Evolutionary conservation across 2,888 invertebrate species (phyloP), one percentile per base, ranked within the genome.

Genomic region (Idaea dimidiata): DNA sequence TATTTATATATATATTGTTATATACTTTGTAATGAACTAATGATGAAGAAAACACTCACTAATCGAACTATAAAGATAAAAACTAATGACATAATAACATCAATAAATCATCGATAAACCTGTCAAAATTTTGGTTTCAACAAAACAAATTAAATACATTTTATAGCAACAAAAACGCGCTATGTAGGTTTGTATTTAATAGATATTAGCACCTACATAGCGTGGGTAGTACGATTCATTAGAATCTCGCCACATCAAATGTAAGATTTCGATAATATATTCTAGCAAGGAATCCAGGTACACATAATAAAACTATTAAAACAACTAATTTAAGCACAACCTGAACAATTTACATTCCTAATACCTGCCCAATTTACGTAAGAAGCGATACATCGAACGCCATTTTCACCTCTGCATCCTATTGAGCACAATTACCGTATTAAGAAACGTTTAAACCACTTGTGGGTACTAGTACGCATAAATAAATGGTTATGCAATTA

Each of bases 361-460:
- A 61, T 54, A 54, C 59, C 62, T 54, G 31, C 59, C 60, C 59
- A 65, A 62, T 63, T 55, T 61, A 62, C 58, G 62, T 58, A 59
- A 60, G 57, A 54, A 61, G 65, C 64, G 64, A 60, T 59, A 63
- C 18, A 58, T 16, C n/a, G 43, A 8, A 16, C 58, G 56, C 16
- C 61, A 60, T 62, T 62, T 66, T 66, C 66, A 60, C 60, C 57
- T 54, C 16, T 58, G 59, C 54, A 64, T 68, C 61, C 60, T 66
- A 59, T 57, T 17, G 17, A 55, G 32, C 18, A 58, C 58, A 59
- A 59, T 54, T 59, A 59, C 17, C 54, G 24, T 54, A 62, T 59
- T 57, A 31, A 31, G 14, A 59, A 24, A 16, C 54, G 14, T 6
- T 16, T 33, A 5, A 17, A 60, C 60, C 57, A 17, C 54, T 54